A percentile compares a stretch with the other conserved stretches of the same genome.
phyloP scores from a whole-genome alignment of 2,113 vertebrate species.

The Amazona vittata region DNA sequence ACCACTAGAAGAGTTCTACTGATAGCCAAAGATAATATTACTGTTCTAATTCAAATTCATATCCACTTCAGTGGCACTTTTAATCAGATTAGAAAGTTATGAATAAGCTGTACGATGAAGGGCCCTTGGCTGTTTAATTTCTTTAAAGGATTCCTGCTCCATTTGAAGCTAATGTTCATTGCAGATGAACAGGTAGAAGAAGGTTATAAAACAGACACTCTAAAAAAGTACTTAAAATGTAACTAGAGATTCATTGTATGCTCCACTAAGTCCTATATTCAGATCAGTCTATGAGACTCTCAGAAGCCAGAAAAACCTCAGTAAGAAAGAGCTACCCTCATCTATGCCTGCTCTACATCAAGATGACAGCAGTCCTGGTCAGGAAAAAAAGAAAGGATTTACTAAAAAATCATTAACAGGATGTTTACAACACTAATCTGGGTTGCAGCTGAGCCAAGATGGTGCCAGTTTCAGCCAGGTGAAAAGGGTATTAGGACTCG shows the following conservation, averaged over 20 bases:
- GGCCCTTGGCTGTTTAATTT: not conserved
- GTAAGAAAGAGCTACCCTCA: not conserved
- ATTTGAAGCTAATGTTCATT: not conserved
- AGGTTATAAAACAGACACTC: not conserved
- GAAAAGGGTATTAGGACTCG: not conserved
- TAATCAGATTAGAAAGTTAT: not conserved
- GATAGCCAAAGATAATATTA: not conserved
- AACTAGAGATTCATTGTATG: not conserved
- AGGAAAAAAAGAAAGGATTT: not conserved
- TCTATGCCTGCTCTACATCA: not conserved
- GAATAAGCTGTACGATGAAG: not conserved
- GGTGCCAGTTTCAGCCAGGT: not conserved
- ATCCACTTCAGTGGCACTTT: not conserved
- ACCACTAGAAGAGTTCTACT: not conserved
- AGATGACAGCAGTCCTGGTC: not conserved
- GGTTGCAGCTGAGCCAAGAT: not conserved
- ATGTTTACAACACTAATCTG: not conserved
- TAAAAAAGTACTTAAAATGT: not conserved
- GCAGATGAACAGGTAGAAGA: not conserved
- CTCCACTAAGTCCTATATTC: not conserved
- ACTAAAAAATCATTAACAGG: not conserved
- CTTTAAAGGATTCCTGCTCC: not conserved
- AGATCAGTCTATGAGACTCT: not conserved
- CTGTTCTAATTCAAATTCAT: not conserved
- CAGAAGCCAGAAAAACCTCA: not conserved